Base-by-base conservation (phyloP, 2,888 invertebrate species). In the Drosophila cognata region DNA sequence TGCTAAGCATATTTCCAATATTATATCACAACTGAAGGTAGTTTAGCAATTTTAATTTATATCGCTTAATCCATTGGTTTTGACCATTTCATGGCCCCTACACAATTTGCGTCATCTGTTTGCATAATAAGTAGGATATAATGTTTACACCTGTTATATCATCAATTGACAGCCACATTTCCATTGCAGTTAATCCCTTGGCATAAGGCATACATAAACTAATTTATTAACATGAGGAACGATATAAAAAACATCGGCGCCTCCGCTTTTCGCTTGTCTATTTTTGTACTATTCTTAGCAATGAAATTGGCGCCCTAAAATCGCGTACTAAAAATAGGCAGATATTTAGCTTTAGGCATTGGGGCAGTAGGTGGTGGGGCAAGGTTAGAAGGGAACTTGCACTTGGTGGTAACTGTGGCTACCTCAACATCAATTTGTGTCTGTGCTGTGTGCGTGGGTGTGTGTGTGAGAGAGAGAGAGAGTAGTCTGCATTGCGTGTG, bases 361-460 rank as follows among this genome's bases (percentile, higher is more conserved):
- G n/a, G 1, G 1, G 11, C 1, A n/a, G 13, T 41, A 1, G 41
- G 18, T n/a, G 21, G 53, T 28, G 50, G 18, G 46, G 21, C 57
- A 18, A n/a, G n/a, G 28, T 38, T 46, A 16, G 28, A 43, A 66
- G 70, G 74, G 79, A 75, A 74, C 81, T 85, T 89, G 86, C 90
- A 85, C 89, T 85, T 85, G 79, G 38, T 63, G 69, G 64, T 57
- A 60, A 61, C 61, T 61, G 78, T 56, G 85, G 86, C 86, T 87
- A 87, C 86, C 86, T 88, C 86, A 87, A 87, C 88, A 90, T 88
- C 59, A 71, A 76, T 55, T 62, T 63, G 35, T 31, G n/a, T 51
- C 29, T 41, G 29, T 35, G n/a, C 11, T 48, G 36, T 33, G 59
- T 61, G 73, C 21, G 62, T 65, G 64, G n/a, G 64, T 29, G 29